Conservation (phyloP, 2,113 vertebrate genomes). For the Zeus faber region DNA sequence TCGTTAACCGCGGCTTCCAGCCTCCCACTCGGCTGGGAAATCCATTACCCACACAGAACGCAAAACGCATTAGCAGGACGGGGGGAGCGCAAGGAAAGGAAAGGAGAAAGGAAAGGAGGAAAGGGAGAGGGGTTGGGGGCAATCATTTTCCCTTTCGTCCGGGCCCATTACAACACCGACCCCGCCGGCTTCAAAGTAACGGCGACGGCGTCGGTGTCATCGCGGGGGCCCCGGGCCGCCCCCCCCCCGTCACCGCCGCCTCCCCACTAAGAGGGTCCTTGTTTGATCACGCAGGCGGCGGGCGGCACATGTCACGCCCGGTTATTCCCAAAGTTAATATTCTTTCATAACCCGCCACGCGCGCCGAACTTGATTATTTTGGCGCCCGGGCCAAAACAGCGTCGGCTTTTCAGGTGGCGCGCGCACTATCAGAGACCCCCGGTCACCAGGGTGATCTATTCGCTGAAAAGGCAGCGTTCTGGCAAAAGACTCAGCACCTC, state of each 20-base stretch:
- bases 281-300: constrained; percentile 68
- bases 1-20: constrained; percentile 61
- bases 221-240: constrained; percentile 29
- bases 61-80: constrained; percentile 72
- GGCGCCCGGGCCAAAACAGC: constrained; percentile 74
- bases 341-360: constrained; percentile 75
- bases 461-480: constrained; percentile 67
- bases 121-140: too few species aligned
- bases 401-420: constrained; percentile 61
- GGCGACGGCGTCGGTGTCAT: constrained; percentile 74
- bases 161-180: constrained; percentile 67
- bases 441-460: constrained; percentile 68
- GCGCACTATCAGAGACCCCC: constrained; percentile 61
- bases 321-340: constrained; percentile 78
- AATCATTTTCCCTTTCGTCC: constrained; percentile 66
- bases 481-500: constrained; percentile 72
- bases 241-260: constrained; percentile 35
- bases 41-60: constrained; percentile 62
- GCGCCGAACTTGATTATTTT: constrained; percentile 74
- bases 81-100: too few species aligned
- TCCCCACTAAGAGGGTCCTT: constrained; percentile 47
- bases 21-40: constrained; percentile 62
- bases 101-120: too few species aligned
- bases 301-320: constrained; percentile 69
- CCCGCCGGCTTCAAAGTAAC: constrained; percentile 68